Evolutionary conservation across 2,113 vertebrate genomes (phyloP).

Genomic region (Eleginops maclovinus): DNA sequence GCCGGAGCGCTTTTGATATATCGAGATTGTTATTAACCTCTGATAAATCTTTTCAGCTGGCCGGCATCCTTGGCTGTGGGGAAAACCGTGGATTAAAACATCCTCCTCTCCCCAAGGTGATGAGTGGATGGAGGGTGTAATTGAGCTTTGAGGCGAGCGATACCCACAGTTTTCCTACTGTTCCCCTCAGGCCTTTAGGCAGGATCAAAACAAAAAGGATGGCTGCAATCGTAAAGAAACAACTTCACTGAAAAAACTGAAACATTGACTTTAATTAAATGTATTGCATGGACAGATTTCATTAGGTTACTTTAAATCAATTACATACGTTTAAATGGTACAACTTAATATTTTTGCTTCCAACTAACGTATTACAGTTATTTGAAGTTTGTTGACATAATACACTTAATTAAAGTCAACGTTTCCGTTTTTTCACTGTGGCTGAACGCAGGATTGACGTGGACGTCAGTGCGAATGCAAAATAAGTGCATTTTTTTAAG

Average conservation of each 20-base stretch:
- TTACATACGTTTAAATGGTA: too few relatives aligned
- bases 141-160: slow-evolving; percentile 32
- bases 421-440: too few relatives aligned
- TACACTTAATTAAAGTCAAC: too few relatives aligned
- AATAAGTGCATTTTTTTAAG: slow-evolving; percentile 27
- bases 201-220: slow-evolving; percentile 63
- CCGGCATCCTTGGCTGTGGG: slow-evolving; percentile 83
- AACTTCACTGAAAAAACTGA: not conserved
- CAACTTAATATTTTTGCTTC: too few relatives aligned
- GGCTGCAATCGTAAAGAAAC: slow-evolving; percentile 51
- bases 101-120: slow-evolving; percentile 84
- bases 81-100: slow-evolving; percentile 89
- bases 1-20: slow-evolving; percentile 76
- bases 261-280: too few relatives aligned
- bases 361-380: too few relatives aligned
- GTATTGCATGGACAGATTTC: too few relatives aligned
- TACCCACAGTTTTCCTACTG: not conserved
- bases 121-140: slow-evolving; percentile 53
- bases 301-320: too few relatives aligned
- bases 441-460: slow-evolving; percentile 15
- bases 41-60: slow-evolving; percentile 73
- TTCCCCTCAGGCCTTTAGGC: not conserved
- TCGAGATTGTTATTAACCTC: slow-evolving; percentile 82
- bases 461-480: slow-evolving; percentile 28
- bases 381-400: too few relatives aligned